These are phyloP conservation scores for Nasonovia ribisnigri DNA, from an alignment of 2,888 invertebrate genomes.

Conservation along the genomic window DNA sequence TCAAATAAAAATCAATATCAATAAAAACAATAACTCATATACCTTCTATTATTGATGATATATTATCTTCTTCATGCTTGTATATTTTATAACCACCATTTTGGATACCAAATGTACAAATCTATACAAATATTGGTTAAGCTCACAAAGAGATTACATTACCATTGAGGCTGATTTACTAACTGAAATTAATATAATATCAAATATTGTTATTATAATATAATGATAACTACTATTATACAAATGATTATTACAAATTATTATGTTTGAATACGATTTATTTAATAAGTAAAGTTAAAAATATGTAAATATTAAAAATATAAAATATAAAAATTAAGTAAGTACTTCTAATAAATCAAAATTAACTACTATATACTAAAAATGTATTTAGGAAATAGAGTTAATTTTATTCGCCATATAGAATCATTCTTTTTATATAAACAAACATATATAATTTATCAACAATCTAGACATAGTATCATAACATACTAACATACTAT, in stretches of 20 bases:
- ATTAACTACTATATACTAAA: background rate
- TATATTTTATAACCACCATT: background rate
- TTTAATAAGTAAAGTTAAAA: background rate
- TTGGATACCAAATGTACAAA: background rate
- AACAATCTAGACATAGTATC: too few species aligned
- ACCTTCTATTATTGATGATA: background rate
- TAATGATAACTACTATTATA: background rate
- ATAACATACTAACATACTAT: too few species aligned
- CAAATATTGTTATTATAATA: too few species aligned
- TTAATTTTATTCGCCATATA: too few species aligned
- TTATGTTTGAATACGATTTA: background rate
- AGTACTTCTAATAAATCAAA: background rate
- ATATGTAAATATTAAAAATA: background rate
- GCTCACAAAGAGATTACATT: background rate
- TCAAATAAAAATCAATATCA: background rate
- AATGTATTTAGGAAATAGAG: too few species aligned
- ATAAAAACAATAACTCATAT: background rate
- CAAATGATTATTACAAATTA: background rate
- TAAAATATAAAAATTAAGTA: background rate
- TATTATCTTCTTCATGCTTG: background rate
- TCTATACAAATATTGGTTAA: background rate
- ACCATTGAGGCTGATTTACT: background rate
- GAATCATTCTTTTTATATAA: too few species aligned
- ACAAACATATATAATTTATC: too few species aligned
- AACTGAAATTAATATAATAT: background rate